phyloP scores from a whole-genome alignment of 2,113 vertebrate species.

The Fregata magnificens region DNA sequence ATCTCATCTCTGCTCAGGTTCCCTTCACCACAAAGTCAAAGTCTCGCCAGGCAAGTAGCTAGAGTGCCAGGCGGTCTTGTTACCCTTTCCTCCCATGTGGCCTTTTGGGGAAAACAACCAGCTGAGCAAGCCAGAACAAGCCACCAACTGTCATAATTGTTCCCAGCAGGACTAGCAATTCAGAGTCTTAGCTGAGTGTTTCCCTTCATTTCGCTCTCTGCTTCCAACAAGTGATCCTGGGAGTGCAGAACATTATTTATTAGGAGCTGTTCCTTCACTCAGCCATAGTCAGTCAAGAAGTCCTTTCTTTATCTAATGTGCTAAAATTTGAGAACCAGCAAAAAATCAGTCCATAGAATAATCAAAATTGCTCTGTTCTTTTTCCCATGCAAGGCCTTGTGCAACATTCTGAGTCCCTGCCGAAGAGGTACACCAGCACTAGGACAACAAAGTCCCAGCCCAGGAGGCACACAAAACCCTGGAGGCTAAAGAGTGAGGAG shows the following conservation, averaged over 20 bases:
- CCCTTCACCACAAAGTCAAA: background rate
- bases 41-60: background rate
- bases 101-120: background rate
- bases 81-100: fast-evolving
- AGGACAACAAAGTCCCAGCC: background rate
- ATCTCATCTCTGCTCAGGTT: background rate
- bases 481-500: background rate
- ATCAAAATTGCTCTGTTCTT: background rate
- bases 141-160: background rate
- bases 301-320: background rate
- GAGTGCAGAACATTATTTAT: background rate
- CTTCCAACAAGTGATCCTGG: background rate
- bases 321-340: background rate
- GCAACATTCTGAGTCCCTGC: background rate
- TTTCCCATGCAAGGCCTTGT: fast-evolving
- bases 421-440: background rate
- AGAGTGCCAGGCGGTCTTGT: background rate
- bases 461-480: background rate
- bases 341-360: background rate
- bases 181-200: background rate
- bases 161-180: background rate
- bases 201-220: background rate
- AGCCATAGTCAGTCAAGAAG: background rate
- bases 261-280: background rate
- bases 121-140: background rate